A percentile compares a stretch with the other conserved stretches of the same genome.
phyloP scores from a whole-genome alignment of 2,113 vertebrate species.

The Leptobrachium leishanense region DNA sequence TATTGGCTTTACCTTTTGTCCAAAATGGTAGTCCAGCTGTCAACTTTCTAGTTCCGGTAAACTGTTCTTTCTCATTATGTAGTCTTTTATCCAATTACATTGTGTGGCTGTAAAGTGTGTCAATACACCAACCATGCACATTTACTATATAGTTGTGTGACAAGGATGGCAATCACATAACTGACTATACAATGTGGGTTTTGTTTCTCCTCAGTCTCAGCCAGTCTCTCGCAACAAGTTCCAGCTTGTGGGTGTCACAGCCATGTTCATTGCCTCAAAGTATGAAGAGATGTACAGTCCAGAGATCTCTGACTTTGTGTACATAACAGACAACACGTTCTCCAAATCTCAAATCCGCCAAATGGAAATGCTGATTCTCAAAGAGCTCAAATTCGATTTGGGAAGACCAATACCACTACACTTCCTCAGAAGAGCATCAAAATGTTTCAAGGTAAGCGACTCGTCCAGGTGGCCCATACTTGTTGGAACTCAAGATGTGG shows the following conservation, averaged over 20 bases:
- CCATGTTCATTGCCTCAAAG: slow-evolving; percentile 87
- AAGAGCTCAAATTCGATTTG: slow-evolving; percentile 78
- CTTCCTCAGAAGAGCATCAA: slow-evolving; percentile 89
- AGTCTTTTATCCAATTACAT: too few species aligned
- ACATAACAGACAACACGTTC: slow-evolving; percentile 89
- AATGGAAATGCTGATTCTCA: slow-evolving; percentile 85
- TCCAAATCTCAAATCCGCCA: slow-evolving; percentile 77
- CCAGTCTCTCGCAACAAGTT: slow-evolving; percentile 81
- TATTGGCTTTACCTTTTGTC: too few species aligned
- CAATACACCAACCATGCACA: too few species aligned
- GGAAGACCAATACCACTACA: slow-evolving; percentile 89
- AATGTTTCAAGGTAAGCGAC: slow-evolving; percentile 81
- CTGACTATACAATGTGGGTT: not conserved
- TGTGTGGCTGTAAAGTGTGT: too few species aligned
- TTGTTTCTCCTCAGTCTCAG: slow-evolving; percentile 66
- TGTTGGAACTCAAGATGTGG: not conserved
- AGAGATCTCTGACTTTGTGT: slow-evolving; percentile 84
- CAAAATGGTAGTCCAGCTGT: too few species aligned
- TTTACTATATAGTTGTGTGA: too few species aligned
- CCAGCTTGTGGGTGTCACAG: slow-evolving; percentile 86
- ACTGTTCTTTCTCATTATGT: too few species aligned
- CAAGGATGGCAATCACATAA: too few species aligned
- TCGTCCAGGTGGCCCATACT: not conserved
- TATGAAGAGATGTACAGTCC: slow-evolving; percentile 89
- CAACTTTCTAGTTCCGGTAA: too few species aligned